Percentiles rank a stretch among this genome's conserved stretches.
These are phyloP conservation scores for Rhynchophorus ferrugineus DNA, from an alignment of 1,140 invertebrate genomes.

Conservation along the genomic window DNA sequence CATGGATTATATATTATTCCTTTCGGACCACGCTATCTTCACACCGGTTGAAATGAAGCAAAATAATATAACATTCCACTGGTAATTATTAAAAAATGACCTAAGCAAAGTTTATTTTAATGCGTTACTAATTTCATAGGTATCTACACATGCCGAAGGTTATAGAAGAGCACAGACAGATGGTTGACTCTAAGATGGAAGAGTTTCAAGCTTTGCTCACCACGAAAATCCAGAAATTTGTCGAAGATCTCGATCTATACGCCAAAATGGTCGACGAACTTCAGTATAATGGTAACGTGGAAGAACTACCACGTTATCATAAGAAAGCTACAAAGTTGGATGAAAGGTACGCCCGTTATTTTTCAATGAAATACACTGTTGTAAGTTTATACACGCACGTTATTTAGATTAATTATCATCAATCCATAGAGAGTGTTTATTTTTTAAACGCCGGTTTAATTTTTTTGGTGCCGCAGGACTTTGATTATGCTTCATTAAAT, in stretches of 20 bases:
- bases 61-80: constrained; percentile 79
- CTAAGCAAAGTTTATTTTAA: not conserved
- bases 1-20: constrained; percentile 61
- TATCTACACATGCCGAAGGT: constrained; percentile 64
- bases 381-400: not conserved
- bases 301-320: constrained; percentile 77
- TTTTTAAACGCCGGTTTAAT: too few relatives aligned
- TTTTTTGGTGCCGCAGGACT: too few relatives aligned
- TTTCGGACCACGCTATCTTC: constrained; percentile 72
- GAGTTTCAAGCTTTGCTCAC: constrained; percentile 81
- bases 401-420: too few relatives aligned
- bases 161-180: constrained; percentile 72
- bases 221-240: constrained; percentile 59
- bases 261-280: constrained; percentile 78
- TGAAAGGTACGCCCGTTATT: constrained; percentile 49
- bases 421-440: too few relatives aligned
- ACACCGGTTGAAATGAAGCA: constrained; percentile 77
- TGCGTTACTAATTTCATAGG: constrained; percentile 11
- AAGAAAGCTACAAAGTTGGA: constrained; percentile 71
- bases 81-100: constrained; percentile 44
- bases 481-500: too few relatives aligned
- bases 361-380: not conserved
- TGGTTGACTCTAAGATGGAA: constrained; percentile 71
- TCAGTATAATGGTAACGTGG: constrained; percentile 81
- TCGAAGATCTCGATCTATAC: constrained; percentile 73